Evolutionary conservation across 1,140 invertebrate species (phyloP).

Genomic region (Drosophila saltans): DNA sequence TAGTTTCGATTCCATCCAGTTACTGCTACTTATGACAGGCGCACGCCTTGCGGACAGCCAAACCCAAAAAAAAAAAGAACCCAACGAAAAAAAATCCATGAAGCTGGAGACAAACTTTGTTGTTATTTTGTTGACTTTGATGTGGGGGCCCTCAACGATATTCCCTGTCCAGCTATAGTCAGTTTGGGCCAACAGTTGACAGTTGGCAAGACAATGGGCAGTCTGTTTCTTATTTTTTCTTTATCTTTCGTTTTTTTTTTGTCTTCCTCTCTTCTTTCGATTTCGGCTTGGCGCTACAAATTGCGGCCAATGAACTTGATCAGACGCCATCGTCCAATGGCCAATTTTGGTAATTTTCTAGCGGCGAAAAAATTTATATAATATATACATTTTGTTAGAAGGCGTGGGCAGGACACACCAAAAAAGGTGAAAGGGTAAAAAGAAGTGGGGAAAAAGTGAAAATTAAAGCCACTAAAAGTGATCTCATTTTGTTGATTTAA

Average conservation of each 20-base stretch:
- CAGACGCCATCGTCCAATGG: constrained; percentile 35
- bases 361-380: not conserved
- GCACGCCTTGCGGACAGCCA: constrained; percentile 52
- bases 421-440: constrained; percentile 60
- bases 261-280: not conserved
- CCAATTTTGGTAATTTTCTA: constrained; percentile 74
- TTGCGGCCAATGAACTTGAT: constrained; percentile 67
- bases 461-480: constrained; percentile 73
- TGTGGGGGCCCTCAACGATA: constrained; percentile 77
- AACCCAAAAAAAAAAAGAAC: constrained; percentile 7
- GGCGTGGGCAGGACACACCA: constrained; percentile 47
- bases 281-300: constrained; percentile 73
- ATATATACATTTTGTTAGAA: constrained; percentile 5
- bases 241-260: too few species aligned
- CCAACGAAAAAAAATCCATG: not conserved
- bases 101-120: constrained; percentile 49
- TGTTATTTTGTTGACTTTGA: constrained; percentile 76
- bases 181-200: constrained; percentile 58
- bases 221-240: not conserved
- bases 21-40: constrained; percentile 74
- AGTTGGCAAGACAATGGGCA: constrained; percentile 65
- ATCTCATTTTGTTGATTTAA: constrained; percentile 71
- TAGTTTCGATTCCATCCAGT: constrained; percentile 31
- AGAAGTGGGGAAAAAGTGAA: constrained; percentile 41
- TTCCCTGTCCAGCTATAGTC: constrained; percentile 59